Percentiles rank a stretch among this genome's conserved stretches.
Evolutionary conservation across 2,113 vertebrate species (phyloP).

Genomic region (Acinonyx jubatus): DNA sequence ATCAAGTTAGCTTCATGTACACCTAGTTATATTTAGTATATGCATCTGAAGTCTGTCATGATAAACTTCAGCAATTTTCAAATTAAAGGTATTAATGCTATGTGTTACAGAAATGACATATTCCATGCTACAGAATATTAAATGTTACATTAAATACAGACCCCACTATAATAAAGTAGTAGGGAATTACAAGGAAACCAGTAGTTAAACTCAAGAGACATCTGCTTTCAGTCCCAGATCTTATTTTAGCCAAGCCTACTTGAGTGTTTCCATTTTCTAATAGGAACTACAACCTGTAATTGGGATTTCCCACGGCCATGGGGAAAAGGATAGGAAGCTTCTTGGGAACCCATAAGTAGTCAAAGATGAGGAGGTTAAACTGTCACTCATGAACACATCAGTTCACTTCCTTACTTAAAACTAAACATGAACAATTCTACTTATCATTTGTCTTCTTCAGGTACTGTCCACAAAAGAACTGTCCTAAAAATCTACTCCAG

Average conservation of each 20-base stretch:
- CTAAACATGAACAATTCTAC: neutral
- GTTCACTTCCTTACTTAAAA: constrained; percentile 12
- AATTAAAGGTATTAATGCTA: neutral
- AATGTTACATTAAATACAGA: neutral
- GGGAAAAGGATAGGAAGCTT: neutral
- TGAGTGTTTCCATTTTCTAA: constrained; percentile 4
- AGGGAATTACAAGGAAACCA: neutral
- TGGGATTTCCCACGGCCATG: neutral
- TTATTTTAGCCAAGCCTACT: constrained; percentile 5
- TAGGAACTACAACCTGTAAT: neutral
- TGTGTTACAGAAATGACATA: neutral
- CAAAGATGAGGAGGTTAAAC: neutral
- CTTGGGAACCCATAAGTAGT: neutral
- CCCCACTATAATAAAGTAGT: neutral
- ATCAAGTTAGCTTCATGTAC: neutral
- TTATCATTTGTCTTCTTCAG: neutral
- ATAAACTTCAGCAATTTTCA: constrained; percentile 1
- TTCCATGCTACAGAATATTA: neutral
- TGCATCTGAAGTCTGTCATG: neutral
- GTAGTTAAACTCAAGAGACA: neutral
- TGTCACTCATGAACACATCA: neutral
- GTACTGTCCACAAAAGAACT: neutral
- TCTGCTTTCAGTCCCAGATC: neutral
- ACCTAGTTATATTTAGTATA: neutral
- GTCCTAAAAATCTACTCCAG: neutral